Evolutionary conservation across 2,888 invertebrate species (phyloP).

Genomic region (Drosophila neoperkinsi): DNA sequence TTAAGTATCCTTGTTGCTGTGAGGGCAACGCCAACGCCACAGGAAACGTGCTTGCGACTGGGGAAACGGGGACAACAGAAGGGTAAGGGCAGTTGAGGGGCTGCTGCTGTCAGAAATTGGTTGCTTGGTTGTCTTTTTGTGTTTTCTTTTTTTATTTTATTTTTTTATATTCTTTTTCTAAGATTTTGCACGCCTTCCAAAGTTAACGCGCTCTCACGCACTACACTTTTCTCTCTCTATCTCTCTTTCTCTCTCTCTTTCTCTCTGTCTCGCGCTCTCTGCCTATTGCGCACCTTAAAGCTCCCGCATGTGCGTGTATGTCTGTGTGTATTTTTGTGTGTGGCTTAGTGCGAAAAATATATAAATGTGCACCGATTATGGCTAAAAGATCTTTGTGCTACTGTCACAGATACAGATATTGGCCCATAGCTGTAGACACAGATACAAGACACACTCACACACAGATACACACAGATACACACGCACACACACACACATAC

Average conservation of each 20-base stretch:
- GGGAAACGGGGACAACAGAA: conserved; percentile 7
- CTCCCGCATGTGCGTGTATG: conserved; percentile 32
- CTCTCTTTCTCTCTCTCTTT: conserved; percentile 14
- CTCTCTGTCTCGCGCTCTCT: conserved; percentile 23
- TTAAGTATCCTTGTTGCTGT: conserved; percentile 75
- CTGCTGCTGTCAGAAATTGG: conserved; percentile 51
- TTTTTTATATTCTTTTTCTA: conserved; percentile 31
- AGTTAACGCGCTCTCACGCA: conserved; percentile 73
- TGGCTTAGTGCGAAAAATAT: conserved; percentile 43
- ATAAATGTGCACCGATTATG: conserved; percentile 78
- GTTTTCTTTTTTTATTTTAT: conserved; percentile 20
- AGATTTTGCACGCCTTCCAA: conserved; percentile 71
- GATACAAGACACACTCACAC: background rate
- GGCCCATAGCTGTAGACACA: conserved; percentile 18
- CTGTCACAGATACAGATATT: conserved; percentile 50
- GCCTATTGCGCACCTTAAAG: conserved; percentile 66
- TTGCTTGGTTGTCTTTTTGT: conserved; percentile 40
- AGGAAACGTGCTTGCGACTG: conserved; percentile 34
- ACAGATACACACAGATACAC: background rate
- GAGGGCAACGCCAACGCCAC: conserved; percentile 59
- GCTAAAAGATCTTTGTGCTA: conserved; percentile 66
- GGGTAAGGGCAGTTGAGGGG: conserved; percentile 2
- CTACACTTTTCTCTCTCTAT: conserved; percentile 26
- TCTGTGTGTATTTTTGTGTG: conserved; percentile 15
- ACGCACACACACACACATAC: conserved; percentile 13